Base-by-base conservation (phyloP, 2,888 invertebrate genomes). In the Spisula subtruncata region DNA sequence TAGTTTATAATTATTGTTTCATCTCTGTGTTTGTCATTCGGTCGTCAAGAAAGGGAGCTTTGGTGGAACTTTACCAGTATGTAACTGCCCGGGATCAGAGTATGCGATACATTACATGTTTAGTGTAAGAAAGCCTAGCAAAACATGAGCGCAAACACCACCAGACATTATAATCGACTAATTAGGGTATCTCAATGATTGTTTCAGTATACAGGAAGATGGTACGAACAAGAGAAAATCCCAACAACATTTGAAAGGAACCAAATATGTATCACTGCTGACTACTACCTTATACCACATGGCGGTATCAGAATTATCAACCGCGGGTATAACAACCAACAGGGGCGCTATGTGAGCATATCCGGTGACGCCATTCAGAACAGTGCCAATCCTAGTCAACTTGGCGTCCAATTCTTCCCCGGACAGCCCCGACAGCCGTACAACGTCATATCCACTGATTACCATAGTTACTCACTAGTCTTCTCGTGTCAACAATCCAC, bases 191-290 rank as follows among this genome's bases (percentile, higher is more conserved):
- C 2, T 41, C 20, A 14, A 6, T 79, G 20, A 35, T 32, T 25
- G 20, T 85, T 81, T 86, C 81, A 86, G 86, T 86, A 86, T 66
- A 66, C 81, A 0, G 86, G 86, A 6, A 60, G 60, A 20, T 86
- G 86, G 86, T 86, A 81, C 41, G 86, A 86, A 48, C 81, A 66
- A 20, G 81, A 86, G 66, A 81, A 81, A 66, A 81, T 86, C 29
- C 81, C 81, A 12, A 66, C 86, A 41, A n/a, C 81, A 12, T 86
- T 86, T 56, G 81, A 86, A 20, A 56, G 25, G 5, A 81, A 86
- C 66, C 86, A 86, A 48, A 66, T 81, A 16, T 86, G 86, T 41
- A 66, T 81, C 35, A 48, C 46, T 16, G 86, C 86, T 25, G 81
- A 86, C 14, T 86, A 86, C 56, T 66, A 46, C 48, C 86, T 81